A percentile compares a stretch with the other conserved stretches of the same genome.
Conservation (phyloP, 2,888 invertebrate species). For the Euproctis similis region DNA sequence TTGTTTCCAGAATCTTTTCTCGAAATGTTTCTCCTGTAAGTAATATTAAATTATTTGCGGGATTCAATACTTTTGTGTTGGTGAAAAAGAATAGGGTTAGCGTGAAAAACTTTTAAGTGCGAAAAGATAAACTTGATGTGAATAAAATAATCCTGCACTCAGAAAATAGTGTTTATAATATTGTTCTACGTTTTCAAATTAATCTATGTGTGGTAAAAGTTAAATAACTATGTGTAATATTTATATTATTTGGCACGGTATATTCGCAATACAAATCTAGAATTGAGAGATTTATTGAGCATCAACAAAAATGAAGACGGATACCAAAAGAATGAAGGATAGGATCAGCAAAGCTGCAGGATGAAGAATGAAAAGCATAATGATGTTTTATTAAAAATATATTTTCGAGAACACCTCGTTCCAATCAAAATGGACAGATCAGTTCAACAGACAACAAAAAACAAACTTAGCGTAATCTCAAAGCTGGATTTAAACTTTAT, state of each 20-base stretch:
- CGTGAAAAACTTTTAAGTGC: no score
- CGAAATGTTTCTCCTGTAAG: slow-evolving; percentile 84
- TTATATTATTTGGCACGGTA: no score
- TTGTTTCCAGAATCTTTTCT: slow-evolving; percentile 87
- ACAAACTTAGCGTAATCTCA: slow-evolving; percentile 38
- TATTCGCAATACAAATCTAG: slow-evolving; percentile 15
- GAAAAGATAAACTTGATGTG: no score
- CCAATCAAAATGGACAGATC: slow-evolving; percentile 66
- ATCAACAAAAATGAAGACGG: slow-evolving; percentile 13
- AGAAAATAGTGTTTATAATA: no score
- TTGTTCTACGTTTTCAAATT: no score
- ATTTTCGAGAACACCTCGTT: slow-evolving; percentile 62
- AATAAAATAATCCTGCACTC: no score
- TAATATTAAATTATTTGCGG: slow-evolving; percentile 29
- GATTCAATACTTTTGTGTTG: not conserved
- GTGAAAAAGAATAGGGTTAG: no score
- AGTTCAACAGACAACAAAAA: slow-evolving; percentile 52
- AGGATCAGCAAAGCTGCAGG: slow-evolving; percentile 49
- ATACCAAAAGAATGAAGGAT: slow-evolving; percentile 23
- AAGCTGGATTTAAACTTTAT: slow-evolving; percentile 65
- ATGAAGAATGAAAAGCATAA: slow-evolving; percentile 67
- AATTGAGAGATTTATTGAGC: slow-evolving; percentile 14
- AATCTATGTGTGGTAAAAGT: no score
- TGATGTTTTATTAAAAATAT: slow-evolving; percentile 66
- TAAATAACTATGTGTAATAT: no score